Percentiles rank a stretch among this genome's conserved stretches.
Evolutionary conservation across 2,888 invertebrate species (phyloP).

Genomic region (Rhamphomyia laevipes): DNA sequence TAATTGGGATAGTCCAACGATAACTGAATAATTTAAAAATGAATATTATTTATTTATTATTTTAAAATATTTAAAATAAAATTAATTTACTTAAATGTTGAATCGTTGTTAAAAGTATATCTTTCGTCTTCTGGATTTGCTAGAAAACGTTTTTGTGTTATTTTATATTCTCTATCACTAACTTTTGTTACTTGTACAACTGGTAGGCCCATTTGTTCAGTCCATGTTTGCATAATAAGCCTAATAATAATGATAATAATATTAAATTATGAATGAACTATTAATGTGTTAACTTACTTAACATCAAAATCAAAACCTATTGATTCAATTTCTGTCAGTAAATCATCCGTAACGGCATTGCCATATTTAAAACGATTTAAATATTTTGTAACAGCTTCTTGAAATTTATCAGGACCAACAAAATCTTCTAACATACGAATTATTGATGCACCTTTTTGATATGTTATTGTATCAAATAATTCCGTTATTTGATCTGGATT

Average conservation of each 20-base stretch:
- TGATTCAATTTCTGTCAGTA: constrained; percentile 46
- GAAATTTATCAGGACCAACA: constrained; percentile 54
- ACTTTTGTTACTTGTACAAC: constrained; percentile 49
- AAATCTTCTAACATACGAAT: constrained; percentile 81
- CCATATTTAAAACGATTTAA: constrained; percentile 53
- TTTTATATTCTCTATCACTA: constrained; percentile 40
- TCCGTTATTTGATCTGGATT: constrained; percentile 85
- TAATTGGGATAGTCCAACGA: constrained; percentile 77
- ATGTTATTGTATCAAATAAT: constrained; percentile 84
- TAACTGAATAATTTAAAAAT: constrained; percentile 54
- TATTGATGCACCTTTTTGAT: constrained; percentile 83
- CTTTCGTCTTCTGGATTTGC: constrained; percentile 48
- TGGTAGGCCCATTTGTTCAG: constrained; percentile 79
- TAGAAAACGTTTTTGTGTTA: constrained; percentile 67
- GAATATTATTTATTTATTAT: no score
- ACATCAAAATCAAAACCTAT: constrained; percentile 43
- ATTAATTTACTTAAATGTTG: constrained; percentile 42
- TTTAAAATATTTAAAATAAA: neutral
- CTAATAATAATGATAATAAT: constrained; percentile 26
- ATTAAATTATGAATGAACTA: neutral
- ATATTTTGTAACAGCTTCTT: constrained; percentile 60
- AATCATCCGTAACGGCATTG: constrained; percentile 71
- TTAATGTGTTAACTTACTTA: no score
- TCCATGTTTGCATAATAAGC: constrained; percentile 78
- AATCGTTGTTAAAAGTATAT: constrained; percentile 39